A percentile compares a stretch with the other conserved stretches of the same genome.
Evolutionary conservation across 2,113 vertebrate genomes (phyloP).

Genomic region (Malaclemys terrapin): DNA sequence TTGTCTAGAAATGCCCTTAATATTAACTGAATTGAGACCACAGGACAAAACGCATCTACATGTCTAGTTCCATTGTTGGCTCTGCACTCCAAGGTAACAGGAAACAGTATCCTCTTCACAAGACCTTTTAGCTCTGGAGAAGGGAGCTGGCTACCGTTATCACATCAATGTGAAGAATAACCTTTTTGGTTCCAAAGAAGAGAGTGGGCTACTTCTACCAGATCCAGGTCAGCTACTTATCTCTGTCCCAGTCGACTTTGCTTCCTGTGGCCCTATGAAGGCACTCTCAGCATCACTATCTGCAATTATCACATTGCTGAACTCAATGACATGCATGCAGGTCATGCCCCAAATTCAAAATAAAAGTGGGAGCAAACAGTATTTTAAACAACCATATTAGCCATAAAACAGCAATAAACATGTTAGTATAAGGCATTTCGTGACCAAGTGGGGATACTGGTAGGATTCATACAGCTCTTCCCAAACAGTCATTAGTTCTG

Average conservation of each 20-base stretch:
- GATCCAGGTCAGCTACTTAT: not conserved
- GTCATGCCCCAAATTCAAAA: not conserved
- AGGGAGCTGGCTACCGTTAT: not conserved
- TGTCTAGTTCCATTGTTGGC: not conserved
- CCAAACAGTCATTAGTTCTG: not conserved
- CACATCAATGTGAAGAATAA: not conserved
- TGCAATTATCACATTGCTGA: not conserved
- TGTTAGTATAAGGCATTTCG: not conserved
- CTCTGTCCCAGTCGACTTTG: not conserved
- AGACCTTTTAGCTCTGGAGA: not conserved
- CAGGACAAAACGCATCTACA: not conserved
- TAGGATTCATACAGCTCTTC: not conserved
- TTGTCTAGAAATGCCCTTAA: not conserved
- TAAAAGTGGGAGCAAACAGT: not conserved
- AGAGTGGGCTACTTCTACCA: not conserved
- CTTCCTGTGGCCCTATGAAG: not conserved
- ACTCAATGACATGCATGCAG: not conserved
- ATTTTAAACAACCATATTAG: not conserved
- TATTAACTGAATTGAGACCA: not conserved
- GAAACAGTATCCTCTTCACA: not conserved
- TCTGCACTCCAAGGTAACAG: not conserved
- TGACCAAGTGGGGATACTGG: not conserved
- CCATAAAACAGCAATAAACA: conserved; percentile 5
- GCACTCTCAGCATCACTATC: not conserved
- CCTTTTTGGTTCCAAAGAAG: not conserved